Conservation (phyloP, 2,113 vertebrate species). For the Etheostoma cragini region DNA sequence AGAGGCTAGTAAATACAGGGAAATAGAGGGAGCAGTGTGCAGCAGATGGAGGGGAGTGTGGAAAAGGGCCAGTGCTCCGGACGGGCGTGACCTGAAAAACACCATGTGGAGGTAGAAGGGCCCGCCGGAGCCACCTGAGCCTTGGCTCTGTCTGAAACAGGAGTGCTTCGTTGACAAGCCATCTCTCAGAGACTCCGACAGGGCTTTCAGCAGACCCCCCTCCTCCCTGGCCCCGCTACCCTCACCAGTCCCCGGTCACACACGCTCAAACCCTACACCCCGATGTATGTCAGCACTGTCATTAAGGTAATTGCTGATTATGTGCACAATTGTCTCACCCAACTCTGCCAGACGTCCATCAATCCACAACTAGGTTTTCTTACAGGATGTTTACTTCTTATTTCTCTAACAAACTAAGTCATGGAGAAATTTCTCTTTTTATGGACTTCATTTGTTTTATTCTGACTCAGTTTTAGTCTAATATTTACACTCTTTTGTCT, state of each 20-base stretch:
- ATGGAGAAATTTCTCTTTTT: background rate
- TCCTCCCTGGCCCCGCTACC: constrained; percentile 37
- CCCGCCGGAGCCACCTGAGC: constrained; percentile 78
- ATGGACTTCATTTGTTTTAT: constrained; percentile 2
- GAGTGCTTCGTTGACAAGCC: constrained; percentile 80
- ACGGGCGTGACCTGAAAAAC: constrained; percentile 59
- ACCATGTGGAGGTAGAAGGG: constrained; percentile 54
- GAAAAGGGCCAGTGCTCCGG: constrained; percentile 55
- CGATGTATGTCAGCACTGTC: constrained; percentile 77
- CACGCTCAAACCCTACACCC: constrained; percentile 61
- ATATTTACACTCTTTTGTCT: constrained; percentile 39
- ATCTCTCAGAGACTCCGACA: constrained; percentile 74
- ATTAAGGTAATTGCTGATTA: constrained; percentile 82
- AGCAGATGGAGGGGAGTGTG: constrained; percentile 59
- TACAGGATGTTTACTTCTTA: constrained; percentile 36
- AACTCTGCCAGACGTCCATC: constrained; percentile 54
- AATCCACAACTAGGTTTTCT: constrained; percentile 47
- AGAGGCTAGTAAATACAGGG: constrained; percentile 7
- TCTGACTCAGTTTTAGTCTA: constrained; percentile 16
- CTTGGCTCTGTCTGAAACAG: constrained; percentile 78
- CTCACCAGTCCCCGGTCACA: constrained; percentile 45
- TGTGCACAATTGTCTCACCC: constrained; percentile 70
- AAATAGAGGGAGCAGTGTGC: constrained; percentile 36
- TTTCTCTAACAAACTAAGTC: constrained; percentile 8
- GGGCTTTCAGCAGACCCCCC: constrained; percentile 70